Evolutionary conservation across 2,888 invertebrate genomes (phyloP).

Genomic region (Lithosia quadra): DNA sequence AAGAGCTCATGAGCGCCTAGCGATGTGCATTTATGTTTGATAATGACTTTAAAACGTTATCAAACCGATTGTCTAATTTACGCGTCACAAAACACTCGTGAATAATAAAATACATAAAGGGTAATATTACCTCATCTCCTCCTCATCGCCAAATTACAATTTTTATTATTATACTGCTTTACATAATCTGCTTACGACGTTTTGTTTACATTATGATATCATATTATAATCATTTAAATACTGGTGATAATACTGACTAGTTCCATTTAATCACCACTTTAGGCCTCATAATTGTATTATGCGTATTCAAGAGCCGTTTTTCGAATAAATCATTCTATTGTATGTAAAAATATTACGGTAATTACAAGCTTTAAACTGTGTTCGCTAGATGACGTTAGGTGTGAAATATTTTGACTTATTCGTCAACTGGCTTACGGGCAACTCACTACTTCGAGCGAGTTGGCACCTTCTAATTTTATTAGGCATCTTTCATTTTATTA

Average conservation of each 20-base stretch:
- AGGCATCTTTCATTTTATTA: no score
- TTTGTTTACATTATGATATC: slow-evolving; percentile 11
- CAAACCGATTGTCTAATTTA: background rate
- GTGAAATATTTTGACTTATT: background rate
- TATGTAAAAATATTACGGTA: background rate
- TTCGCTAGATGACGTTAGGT: background rate
- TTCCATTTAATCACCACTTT: background rate
- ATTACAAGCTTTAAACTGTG: background rate
- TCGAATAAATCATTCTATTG: background rate
- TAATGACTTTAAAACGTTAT: no score
- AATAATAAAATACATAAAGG: background rate
- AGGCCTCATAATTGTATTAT: background rate
- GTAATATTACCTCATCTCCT: background rate
- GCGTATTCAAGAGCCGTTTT: background rate
- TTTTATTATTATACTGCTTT: background rate
- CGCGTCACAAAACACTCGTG: background rate
- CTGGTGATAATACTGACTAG: background rate
- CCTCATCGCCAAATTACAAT: background rate
- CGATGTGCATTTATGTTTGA: no score
- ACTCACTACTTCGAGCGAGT: no score
- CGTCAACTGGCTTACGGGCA: no score
- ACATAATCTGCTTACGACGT: background rate
- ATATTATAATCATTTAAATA: background rate
- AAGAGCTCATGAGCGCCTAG: no score
- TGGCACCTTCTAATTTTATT: no score